Base-by-base conservation (phyloP, 2,888 invertebrate species). In the Phrixothrix hirtus region DNA sequence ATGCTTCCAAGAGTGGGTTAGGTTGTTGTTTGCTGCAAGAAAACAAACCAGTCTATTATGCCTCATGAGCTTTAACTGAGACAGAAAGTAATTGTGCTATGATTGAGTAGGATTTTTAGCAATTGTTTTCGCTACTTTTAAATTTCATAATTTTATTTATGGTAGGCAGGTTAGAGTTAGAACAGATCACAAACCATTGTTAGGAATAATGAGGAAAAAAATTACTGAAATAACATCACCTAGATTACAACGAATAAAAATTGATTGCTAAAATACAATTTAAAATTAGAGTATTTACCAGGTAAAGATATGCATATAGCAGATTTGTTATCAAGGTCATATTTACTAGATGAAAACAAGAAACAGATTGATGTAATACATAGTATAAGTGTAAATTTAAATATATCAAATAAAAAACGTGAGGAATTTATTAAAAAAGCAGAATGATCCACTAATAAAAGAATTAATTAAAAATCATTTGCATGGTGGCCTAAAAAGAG, bases 211-310 rank as follows among this genome's bases (percentile, higher is more conserved):
- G 12, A 51, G 39, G 36, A 43, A 31, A n/a, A n/a, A n/a, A n/a
- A n/a, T n/a, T n/a, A n/a, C n/a, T n/a, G n/a, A n/a, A n/a, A n/a
- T n/a, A n/a, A 21, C 34, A 12, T 10, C 39, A 7, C 27, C 3
- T 13, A 47, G 52, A 14, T 27, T 52, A 10, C 58, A 58, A 32
- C 45, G 58, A 36, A 58, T 62, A 57, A 55, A 54, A 26, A 27
- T 64, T 6, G 59, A 51, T 34, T 64, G 7, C 26, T 45, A 16
- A 62, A 56, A 35, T 65, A 64, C 56, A 41, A 60, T 13, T 32
- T 64, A n/a, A 38, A 34, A 15, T 48, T 64, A 14, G 52, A 34
- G n/a, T 64, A 61, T 37, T 15, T 61, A n/a, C n/a, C n/a, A n/a
- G n/a, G n/a, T n/a, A n/a, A n/a, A n/a, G n/a, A n/a, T n/a, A n/a